These are phyloP conservation scores for Argentina silus DNA, from an alignment of 2,797 vertebrate species.

Conservation along the genomic window DNA sequence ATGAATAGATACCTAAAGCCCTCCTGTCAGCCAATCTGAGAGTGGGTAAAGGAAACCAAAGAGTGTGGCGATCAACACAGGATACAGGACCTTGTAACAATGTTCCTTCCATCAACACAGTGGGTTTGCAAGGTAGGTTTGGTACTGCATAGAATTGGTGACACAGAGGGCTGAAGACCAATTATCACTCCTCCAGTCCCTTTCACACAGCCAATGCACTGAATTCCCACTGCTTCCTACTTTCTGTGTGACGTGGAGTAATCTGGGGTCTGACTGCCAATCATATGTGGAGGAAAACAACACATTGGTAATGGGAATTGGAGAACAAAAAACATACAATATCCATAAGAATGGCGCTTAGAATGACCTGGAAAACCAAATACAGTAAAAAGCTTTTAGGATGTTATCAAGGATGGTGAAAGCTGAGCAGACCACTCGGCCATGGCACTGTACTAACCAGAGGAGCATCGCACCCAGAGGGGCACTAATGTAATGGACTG, in stretches of 20 bases:
- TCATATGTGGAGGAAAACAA: background rate
- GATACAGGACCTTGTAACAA: background rate
- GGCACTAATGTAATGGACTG: constrained; percentile 11
- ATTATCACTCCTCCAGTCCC: constrained; percentile 8
- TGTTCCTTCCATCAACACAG: constrained; percentile 1
- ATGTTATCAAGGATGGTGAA: background rate
- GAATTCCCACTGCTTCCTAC: background rate
- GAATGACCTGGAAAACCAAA: no score
- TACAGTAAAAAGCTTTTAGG: background rate
- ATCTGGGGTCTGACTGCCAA: background rate
- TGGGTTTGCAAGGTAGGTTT: background rate
- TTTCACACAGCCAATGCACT: background rate
- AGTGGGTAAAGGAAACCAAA: constrained; percentile 26
- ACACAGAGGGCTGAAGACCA: background rate
- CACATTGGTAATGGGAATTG: background rate
- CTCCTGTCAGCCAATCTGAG: background rate
- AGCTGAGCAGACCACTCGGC: background rate
- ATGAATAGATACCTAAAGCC: background rate
- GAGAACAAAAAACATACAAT: background rate
- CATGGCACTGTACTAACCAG: background rate
- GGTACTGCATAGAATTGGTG: background rate
- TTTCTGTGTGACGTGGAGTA: background rate
- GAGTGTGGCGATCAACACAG: constrained; percentile 35
- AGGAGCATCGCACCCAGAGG: background rate
- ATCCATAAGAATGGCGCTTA: no score